Evolutionary conservation across 2,113 vertebrate species (phyloP), one percentile per base, ranked within the genome.

Genomic region (Eulemur rufifrons): DNA sequence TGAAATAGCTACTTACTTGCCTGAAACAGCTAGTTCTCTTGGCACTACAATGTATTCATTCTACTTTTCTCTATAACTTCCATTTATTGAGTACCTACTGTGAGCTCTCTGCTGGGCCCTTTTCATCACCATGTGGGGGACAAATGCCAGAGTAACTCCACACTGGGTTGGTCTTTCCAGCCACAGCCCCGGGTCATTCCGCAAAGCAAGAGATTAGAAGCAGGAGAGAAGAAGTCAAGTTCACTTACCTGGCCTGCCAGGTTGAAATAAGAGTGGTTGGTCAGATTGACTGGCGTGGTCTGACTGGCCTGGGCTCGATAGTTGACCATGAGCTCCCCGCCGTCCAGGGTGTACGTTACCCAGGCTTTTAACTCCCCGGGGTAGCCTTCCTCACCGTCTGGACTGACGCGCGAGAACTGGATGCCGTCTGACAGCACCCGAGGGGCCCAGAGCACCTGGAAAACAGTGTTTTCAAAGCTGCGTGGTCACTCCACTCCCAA

Each of bases 251-350:
- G 99, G 96, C 99, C 99, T 34, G 99, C 99, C 34, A 99, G 98
- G 98, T 99, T 99, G 98, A 99, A 99, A 95, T 99, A 99, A 0
- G 99, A 97, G 5, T 99, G 99, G 98, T 99, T 99, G 90, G 99
- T 99, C 95, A 99, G 98, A 98, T 97, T 99, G 96, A 99, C 94
- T 0, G 99, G 99, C 0, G 99, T 99, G 0, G 99, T 99, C 97
- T 98, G 99, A 95, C 96, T 99, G 86, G 98, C 98, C 82, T 98
- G 97, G 3, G 99, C 99, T 90, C 89, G 97, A 84, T 99, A 99
- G 86, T 99, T 99, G 97, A 99, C 97, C 42, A 97, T 95, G 6
- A 99, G 98, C 63, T 99, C 99, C 81, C 98, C 96, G 0, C 98
- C 99, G 29, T 98, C 97, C 32, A 99, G 97, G 0, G 97, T 99